These are phyloP conservation scores for Nasua narica DNA, from an alignment of 2,797 vertebrate species.

Conservation along the genomic window DNA sequence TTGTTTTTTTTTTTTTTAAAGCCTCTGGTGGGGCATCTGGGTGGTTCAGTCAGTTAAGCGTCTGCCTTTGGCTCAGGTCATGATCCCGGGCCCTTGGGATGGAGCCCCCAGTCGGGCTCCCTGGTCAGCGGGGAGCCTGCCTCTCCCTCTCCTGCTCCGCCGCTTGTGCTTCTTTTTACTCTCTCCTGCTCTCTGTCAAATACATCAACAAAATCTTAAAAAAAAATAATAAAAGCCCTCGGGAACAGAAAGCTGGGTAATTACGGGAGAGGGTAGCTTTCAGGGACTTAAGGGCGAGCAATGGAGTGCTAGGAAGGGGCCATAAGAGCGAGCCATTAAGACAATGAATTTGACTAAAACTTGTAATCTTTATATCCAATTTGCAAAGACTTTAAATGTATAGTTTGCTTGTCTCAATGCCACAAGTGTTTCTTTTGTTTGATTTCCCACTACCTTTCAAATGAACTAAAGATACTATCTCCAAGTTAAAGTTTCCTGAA, in stretches of 20 bases:
- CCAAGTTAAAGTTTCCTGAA: conserved; percentile 11
- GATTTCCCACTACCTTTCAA: neutral
- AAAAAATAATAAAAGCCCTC: neutral
- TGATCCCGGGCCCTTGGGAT: neutral
- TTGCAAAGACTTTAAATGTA: neutral
- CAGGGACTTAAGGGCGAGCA: neutral
- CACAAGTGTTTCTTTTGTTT: neutral
- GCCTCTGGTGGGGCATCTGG: neutral
- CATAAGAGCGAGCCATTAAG: neutral
- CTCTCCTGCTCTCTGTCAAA: neutral
- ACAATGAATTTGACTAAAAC: neutral
- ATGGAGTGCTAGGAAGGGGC: neutral
- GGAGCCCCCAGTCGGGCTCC: neutral
- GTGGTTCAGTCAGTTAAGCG: neutral
- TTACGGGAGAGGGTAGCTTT: neutral
- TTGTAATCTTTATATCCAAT: neutral
- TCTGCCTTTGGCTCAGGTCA: neutral
- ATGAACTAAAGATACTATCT: neutral
- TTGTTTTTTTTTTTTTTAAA: neutral
- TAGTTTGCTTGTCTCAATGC: neutral
- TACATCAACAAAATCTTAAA: neutral
- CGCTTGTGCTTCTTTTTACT: neutral
- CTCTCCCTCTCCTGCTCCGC: neutral
- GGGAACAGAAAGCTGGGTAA: neutral
- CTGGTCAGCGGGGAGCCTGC: neutral